These are phyloP conservation scores for Eumaeus atala DNA, from an alignment of 1,140 invertebrate species.

Conservation along the genomic window DNA sequence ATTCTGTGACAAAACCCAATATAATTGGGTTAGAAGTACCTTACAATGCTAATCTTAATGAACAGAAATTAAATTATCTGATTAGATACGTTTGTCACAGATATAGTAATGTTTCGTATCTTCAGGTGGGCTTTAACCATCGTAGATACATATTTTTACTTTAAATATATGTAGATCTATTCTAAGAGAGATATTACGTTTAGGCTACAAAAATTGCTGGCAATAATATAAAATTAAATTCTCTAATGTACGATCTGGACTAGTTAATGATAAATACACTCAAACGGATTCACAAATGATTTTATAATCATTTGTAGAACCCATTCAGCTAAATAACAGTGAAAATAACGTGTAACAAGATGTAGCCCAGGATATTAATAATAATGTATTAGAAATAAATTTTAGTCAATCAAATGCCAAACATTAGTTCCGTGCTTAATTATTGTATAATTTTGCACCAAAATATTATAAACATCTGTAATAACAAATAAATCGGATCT, in stretches of 20 bases:
- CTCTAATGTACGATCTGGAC: neutral
- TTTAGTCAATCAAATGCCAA: too few relatives aligned
- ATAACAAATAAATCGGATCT: too few relatives aligned
- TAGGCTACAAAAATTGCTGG: neutral
- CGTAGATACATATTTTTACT: neutral
- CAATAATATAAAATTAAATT: neutral
- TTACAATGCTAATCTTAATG: constrained; percentile 8
- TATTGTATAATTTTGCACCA: too few relatives aligned
- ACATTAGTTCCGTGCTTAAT: too few relatives aligned
- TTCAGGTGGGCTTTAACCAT: constrained; percentile 3
- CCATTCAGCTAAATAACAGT: neutral
- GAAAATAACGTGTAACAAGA: neutral
- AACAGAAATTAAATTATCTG: constrained; percentile 7
- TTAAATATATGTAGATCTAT: neutral
- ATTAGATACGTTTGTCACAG: constrained; percentile 1
- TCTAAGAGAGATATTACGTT: neutral
- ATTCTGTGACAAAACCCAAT: neutral
- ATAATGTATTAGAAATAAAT: too few relatives aligned
- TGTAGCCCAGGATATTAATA: neutral
- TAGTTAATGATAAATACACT: neutral
- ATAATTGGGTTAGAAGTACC: neutral
- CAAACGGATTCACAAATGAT: neutral
- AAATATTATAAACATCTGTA: too few relatives aligned
- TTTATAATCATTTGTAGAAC: too few relatives aligned
- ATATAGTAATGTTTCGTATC: constrained; percentile 7